These are phyloP conservation scores for Cheilosia vernalis DNA, from an alignment of 2,888 invertebrate species.

Conservation along the genomic window DNA sequence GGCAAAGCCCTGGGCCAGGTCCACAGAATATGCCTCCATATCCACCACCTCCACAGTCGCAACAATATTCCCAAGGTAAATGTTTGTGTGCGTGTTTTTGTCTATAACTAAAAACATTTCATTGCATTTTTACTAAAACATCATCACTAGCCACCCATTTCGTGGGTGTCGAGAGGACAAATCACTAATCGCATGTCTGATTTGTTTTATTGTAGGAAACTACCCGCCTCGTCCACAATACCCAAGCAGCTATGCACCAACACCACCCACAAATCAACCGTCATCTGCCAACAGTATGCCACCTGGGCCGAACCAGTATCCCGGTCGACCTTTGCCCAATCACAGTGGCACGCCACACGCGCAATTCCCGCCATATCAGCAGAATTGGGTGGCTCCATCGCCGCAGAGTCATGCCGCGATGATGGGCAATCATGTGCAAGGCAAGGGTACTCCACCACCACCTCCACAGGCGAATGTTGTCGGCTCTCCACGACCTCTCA, in stretches of 20 bases:
- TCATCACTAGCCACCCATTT: background rate
- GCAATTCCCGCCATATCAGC: constrained; percentile 83
- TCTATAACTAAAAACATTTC: background rate
- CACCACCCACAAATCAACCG: constrained; percentile 84
- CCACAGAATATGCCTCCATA: constrained; percentile 85
- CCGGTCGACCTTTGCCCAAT: constrained; percentile 85
- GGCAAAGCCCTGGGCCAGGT: constrained; percentile 84
- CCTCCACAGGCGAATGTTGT: constrained; percentile 84
- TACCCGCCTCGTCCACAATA: constrained; percentile 85
- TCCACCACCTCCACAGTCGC: constrained; percentile 85
- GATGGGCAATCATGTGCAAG: constrained; percentile 83
- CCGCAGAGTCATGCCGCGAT: constrained; percentile 80
- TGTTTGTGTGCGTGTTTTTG: background rate
- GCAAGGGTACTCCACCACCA: constrained; percentile 83
- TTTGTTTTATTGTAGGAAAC: constrained; percentile 78
- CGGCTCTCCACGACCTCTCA: constrained; percentile 85
- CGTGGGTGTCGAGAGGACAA: background rate
- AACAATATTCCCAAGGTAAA: constrained; percentile 85
- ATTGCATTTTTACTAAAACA: constrained; percentile 35
- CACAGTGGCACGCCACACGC: constrained; percentile 84
- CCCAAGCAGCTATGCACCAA: constrained; percentile 84
- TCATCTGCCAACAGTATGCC: constrained; percentile 81
- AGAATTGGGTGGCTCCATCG: constrained; percentile 82
- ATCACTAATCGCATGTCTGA: background rate
- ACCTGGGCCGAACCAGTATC: constrained; percentile 84